Evolutionary conservation across 1,140 invertebrate genomes (phyloP).

Genomic region (Drosophila baimaii): DNA sequence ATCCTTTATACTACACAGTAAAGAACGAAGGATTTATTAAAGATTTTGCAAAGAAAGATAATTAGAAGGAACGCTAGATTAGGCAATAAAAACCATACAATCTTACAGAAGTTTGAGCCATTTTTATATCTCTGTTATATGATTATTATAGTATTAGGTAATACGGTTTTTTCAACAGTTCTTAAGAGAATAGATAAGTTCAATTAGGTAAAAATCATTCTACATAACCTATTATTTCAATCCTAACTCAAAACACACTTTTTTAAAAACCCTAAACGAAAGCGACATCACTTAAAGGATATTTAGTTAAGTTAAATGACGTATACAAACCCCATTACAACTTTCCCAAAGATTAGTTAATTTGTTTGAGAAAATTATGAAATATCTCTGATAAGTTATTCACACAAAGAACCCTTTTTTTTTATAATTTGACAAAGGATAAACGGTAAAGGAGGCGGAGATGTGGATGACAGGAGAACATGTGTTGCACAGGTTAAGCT

Average conservation of each 20-base stretch:
- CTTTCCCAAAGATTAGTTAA: neutral
- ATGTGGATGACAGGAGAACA: conserved; percentile 24
- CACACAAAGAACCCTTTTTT: conserved; percentile 9
- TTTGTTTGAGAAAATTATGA: conserved; percentile 17
- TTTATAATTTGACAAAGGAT: neutral
- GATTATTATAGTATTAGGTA: too few relatives aligned
- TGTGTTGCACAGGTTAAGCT: conserved; percentile 41
- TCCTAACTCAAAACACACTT: too few relatives aligned
- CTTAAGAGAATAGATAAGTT: too few relatives aligned
- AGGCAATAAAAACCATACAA: too few relatives aligned
- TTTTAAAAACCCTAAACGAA: too few relatives aligned
- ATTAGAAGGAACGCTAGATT: neutral
- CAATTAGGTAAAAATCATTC: too few relatives aligned
- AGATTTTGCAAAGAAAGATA: neutral
- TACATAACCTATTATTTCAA: too few relatives aligned
- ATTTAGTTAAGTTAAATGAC: too few relatives aligned
- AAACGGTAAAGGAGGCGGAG: conserved; percentile 8
- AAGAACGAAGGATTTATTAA: neutral
- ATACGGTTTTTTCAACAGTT: too few relatives aligned
- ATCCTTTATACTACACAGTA: conserved; percentile 1
- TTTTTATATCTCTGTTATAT: too few relatives aligned
- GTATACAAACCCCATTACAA: neutral
- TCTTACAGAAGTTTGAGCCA: too few relatives aligned
- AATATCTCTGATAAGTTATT: conserved; percentile 18
- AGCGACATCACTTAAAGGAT: too few relatives aligned